These are phyloP conservation scores for Galeopsomyia nigrocyanea DNA, from an alignment of 2,888 invertebrate species.

Conservation along the genomic window DNA sequence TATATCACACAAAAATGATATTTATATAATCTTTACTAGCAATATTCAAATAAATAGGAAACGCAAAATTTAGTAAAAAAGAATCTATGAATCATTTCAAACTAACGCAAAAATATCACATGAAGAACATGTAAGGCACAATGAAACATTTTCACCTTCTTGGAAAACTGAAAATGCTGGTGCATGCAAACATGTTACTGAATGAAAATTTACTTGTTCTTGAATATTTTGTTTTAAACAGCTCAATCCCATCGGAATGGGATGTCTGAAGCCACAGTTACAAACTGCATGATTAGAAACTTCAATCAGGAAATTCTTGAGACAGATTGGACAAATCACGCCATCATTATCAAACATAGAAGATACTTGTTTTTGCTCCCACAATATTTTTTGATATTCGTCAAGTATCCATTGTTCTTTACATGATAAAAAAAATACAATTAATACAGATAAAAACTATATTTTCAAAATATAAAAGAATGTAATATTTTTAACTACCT, in stretches of 20 bases:
- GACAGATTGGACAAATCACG: constrained; percentile 67
- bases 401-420: constrained; percentile 63
- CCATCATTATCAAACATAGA: constrained; percentile 50
- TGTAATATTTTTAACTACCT: constrained; percentile 27
- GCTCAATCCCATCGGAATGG: constrained; percentile 50
- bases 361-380: constrained; percentile 59
- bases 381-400: constrained; percentile 62
- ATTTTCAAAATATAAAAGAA: neutral
- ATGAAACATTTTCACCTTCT: constrained; percentile 37
- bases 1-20: constrained; percentile 1
- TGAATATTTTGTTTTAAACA: constrained; percentile 57
- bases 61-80: too few relatives aligned
- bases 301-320: constrained; percentile 56
- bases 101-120: constrained; percentile 45
- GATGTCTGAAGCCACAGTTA: constrained; percentile 58
- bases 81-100: constrained; percentile 1
- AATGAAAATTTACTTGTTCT: constrained; percentile 56
- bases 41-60: too few relatives aligned
- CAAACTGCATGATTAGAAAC: constrained; percentile 55
- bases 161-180: constrained; percentile 51
- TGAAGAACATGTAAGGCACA: constrained; percentile 41
- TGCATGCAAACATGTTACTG: constrained; percentile 51
- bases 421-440: too few relatives aligned
- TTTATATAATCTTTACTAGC: neutral
- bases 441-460: neutral